Percentiles rank a stretch among this genome's conserved stretches.
phyloP scores from a whole-genome alignment of 2,888 invertebrate genomes.

The Cyclophora albipunctata region DNA sequence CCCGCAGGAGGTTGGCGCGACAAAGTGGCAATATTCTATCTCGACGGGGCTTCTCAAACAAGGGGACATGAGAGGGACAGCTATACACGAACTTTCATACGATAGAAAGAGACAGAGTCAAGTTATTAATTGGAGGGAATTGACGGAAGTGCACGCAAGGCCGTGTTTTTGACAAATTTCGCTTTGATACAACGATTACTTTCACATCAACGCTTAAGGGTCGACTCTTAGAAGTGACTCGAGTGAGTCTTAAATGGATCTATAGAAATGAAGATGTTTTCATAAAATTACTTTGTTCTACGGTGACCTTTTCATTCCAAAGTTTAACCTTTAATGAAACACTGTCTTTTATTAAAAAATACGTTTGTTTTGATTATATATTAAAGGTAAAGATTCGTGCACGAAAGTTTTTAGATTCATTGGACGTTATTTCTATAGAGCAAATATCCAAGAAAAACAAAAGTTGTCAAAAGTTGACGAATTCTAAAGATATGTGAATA shows the following conservation, averaged over 20 bases:
- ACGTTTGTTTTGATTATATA: no score
- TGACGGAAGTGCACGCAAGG: conserved; percentile 68
- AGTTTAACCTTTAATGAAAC: conserved; percentile 1
- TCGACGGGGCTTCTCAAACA: conserved; percentile 72
- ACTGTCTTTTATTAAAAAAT: background rate
- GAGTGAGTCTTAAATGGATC: conserved; percentile 33
- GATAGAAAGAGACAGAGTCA: conserved; percentile 36
- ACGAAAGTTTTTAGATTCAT: no score
- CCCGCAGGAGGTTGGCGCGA: conserved; percentile 62
- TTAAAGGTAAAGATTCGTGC: no score
- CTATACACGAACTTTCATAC: conserved; percentile 17
- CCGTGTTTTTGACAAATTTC: conserved; percentile 74
- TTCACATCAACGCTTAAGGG: conserved; percentile 66
- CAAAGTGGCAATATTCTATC: conserved; percentile 75
- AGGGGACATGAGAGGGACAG: conserved; percentile 54
- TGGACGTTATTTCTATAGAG: no score
- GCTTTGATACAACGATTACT: conserved; percentile 73
- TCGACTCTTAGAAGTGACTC: conserved; percentile 41
- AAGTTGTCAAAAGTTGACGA: no score
- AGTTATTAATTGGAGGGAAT: conserved; percentile 74
- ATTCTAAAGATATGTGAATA: no score
- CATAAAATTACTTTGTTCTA: background rate
- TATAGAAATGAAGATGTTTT: conserved; percentile 28
- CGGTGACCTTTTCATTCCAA: no score
- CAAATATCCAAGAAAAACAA: no score